These are phyloP conservation scores for Mesorhabditis spiculigera DNA, from an alignment of 2,888 invertebrate genomes.

Conservation along the genomic window DNA sequence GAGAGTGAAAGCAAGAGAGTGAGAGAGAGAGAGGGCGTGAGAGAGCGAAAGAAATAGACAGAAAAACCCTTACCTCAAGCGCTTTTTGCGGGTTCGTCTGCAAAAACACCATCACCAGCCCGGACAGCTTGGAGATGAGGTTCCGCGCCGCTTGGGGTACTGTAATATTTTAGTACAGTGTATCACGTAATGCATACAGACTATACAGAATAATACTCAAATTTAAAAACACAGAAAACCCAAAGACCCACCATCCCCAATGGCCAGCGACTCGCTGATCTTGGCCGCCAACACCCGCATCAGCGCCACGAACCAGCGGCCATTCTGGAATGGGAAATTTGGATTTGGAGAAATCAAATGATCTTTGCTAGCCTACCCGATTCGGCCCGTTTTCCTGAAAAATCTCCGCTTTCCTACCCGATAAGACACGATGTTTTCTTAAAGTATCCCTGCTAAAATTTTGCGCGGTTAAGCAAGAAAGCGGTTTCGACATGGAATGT, in stretches of 20 bases:
- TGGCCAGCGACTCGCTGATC: conserved; percentile 31
- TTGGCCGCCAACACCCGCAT: conserved; percentile 42
- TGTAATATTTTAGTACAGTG: not conserved
- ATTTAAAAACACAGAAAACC: too few species aligned
- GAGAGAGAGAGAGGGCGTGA: too few species aligned
- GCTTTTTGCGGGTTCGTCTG: conserved; percentile 41
- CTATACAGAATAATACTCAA: not conserved
- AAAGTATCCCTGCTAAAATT: too few species aligned
- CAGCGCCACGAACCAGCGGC: conserved; percentile 30
- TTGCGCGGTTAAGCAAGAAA: too few species aligned
- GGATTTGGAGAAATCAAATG: too few species aligned
- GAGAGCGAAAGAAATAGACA: too few species aligned
- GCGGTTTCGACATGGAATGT: too few species aligned
- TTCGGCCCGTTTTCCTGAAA: too few species aligned
- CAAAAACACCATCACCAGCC: conserved; percentile 47
- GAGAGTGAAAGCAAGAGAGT: too few species aligned
- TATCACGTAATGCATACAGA: not conserved
- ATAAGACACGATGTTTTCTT: too few species aligned
- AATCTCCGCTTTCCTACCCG: too few species aligned
- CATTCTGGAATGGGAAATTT: conserved; percentile 13
- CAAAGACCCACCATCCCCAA: conserved; percentile 12
- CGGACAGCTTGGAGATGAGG: conserved; percentile 36
- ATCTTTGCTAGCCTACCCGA: too few species aligned
- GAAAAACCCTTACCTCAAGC: conserved; percentile 26
- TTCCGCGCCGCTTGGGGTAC: conserved; percentile 17